These are phyloP conservation scores for Gorsachius goisagi DNA, from an alignment of 2,113 vertebrate species.

Conservation along the genomic window DNA sequence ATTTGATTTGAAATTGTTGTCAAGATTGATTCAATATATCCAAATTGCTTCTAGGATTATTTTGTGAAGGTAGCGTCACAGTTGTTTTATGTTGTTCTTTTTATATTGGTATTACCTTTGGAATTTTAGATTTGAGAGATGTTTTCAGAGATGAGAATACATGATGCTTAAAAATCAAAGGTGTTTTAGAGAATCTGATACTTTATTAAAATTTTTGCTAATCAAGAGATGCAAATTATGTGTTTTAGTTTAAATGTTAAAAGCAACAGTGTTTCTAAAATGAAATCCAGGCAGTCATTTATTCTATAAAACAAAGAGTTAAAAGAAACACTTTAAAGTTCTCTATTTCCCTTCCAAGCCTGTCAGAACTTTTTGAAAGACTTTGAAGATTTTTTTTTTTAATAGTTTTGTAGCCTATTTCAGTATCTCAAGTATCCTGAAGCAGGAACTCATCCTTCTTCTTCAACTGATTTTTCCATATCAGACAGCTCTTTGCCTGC, in stretches of 20 bases:
- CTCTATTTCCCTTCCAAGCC: slow-evolving; percentile 33
- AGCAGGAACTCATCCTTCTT: slow-evolving; percentile 55
- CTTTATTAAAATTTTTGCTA: background rate
- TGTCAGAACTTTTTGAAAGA: slow-evolving; percentile 36
- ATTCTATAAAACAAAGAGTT: slow-evolving; percentile 14
- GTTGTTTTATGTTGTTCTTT: background rate
- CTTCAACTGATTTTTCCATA: slow-evolving; percentile 36
- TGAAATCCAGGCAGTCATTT: slow-evolving; percentile 16
- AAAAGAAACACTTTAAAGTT: slow-evolving; percentile 46
- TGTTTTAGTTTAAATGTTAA: slow-evolving; percentile 12
- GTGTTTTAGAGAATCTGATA: background rate
- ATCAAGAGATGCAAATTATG: background rate
- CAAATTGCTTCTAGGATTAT: background rate
- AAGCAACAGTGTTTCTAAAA: slow-evolving; percentile 13
- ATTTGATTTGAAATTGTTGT: background rate
- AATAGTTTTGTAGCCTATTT: slow-evolving; percentile 4
- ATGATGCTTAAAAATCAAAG: background rate
- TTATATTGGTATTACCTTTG: background rate
- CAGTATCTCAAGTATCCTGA: slow-evolving; percentile 34
- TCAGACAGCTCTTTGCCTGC: slow-evolving; percentile 45
- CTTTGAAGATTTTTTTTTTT: background rate
- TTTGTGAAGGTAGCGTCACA: background rate
- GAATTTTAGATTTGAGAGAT: background rate
- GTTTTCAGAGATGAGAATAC: background rate
- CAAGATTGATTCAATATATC: background rate